A percentile compares a stretch with the other conserved stretches of the same genome.
These are phyloP conservation scores for Nyctibius bracteatus DNA, from an alignment of 2,113 vertebrate genomes.

Conservation along the genomic window DNA sequence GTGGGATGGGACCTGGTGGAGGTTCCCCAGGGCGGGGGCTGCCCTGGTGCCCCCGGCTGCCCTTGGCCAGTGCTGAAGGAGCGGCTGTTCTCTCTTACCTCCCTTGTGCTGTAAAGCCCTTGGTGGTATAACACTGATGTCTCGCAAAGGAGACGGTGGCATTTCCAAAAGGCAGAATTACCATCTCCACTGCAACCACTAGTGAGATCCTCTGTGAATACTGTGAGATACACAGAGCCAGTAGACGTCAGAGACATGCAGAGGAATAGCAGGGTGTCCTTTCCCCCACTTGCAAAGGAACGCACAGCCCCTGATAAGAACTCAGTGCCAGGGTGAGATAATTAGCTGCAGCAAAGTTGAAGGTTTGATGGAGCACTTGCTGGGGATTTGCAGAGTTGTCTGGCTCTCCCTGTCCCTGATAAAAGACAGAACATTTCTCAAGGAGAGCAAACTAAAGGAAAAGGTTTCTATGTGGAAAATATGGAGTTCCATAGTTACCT, in stretches of 20 bases:
- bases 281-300: not conserved
- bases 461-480: not conserved
- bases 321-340: not conserved
- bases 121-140: too few species aligned
- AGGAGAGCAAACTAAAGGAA: not conserved
- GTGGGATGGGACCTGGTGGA: not conserved
- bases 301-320: not conserved
- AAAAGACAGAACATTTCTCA: not conserved
- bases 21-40: not conserved
- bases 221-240: not conserved
- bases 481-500: not conserved
- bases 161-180: not conserved
- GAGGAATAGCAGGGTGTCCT: not conserved
- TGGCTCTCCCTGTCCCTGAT: not conserved
- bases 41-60: fast-evolving
- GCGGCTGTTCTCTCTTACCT: not conserved
- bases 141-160: not conserved
- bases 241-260: fast-evolving
- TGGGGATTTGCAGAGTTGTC: not conserved
- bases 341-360: not conserved
- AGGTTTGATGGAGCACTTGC: not conserved
- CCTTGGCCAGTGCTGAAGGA: not conserved
- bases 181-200: not conserved
- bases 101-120: not conserved
- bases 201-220: not conserved